Evolutionary conservation across 64 coral and sea anemone genomes (phyloP).

Genomic region (Astreopora myriophthalma): DNA sequence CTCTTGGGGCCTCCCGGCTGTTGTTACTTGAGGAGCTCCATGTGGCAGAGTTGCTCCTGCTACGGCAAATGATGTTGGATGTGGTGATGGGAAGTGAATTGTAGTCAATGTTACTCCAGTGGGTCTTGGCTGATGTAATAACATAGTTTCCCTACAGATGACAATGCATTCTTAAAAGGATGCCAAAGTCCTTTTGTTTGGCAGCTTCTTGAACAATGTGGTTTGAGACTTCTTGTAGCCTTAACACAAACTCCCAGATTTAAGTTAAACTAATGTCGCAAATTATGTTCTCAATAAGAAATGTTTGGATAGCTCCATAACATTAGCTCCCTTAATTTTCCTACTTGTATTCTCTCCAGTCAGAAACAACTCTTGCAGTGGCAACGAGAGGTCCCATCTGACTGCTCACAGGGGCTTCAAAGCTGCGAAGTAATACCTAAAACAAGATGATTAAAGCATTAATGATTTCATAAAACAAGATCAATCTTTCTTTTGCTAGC

Average conservation of each 20-base stretch:
- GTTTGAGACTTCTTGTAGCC: too few species aligned
- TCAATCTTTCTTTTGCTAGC: too few species aligned
- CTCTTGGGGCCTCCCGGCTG: conserved; percentile 54
- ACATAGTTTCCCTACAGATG: conserved; percentile 57
- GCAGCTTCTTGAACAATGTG: too few species aligned
- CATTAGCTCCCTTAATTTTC: neutral
- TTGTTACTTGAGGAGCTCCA: conserved; percentile 85
- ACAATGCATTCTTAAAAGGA: neutral
- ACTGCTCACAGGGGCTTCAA: conserved; percentile 60
- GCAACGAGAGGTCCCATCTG: conserved; percentile 76
- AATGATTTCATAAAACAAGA: too few species aligned
- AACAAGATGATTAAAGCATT: too few species aligned
- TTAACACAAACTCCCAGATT: too few species aligned
- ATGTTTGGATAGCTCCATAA: neutral
- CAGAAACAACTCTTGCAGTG: conserved; percentile 48
- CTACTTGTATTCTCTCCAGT: conserved; percentile 82
- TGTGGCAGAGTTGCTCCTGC: conserved; percentile 46
- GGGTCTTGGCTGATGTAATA: conserved; percentile 56
- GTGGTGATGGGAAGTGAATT: conserved; percentile 84
- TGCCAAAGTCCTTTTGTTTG: too few species aligned
- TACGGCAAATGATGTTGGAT: conserved; percentile 81
- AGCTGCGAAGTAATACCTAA: conserved; percentile 58
- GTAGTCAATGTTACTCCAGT: conserved; percentile 77
- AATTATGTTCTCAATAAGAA: too few species aligned
- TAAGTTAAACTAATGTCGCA: too few species aligned